These are phyloP conservation scores for Adoxophyes honmai DNA, from an alignment of 1,140 invertebrate genomes.

Conservation along the genomic window DNA sequence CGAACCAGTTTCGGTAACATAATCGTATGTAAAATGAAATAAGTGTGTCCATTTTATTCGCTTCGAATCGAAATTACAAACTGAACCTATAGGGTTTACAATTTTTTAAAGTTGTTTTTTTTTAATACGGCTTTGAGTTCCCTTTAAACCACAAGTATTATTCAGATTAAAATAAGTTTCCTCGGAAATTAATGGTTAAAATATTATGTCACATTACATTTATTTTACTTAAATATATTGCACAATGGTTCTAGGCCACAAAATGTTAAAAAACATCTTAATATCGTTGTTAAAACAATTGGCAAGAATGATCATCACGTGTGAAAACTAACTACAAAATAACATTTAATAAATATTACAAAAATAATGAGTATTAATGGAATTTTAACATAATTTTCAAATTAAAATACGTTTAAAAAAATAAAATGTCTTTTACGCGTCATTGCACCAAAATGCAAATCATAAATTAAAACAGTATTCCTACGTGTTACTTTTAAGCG, in stretches of 20 bases:
- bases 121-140: too few species aligned
- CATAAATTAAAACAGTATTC: not conserved
- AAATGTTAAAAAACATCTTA: slow-evolving; percentile 17
- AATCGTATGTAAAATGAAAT: too few species aligned
- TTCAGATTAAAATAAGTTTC: too few species aligned
- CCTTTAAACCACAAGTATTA: too few species aligned
- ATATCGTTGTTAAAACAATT: slow-evolving; percentile 32
- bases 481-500: not conserved
- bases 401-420: slow-evolving; percentile 8
- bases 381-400: slow-evolving; percentile 19
- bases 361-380: slow-evolving; percentile 31
- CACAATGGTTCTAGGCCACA: not conserved
- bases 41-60: too few species aligned
- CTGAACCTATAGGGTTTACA: too few species aligned
- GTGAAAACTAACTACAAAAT: slow-evolving; percentile 20
- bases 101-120: too few species aligned
- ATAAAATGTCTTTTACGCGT: slow-evolving; percentile 7
- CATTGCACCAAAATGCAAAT: not conserved
- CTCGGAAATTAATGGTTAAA: too few species aligned
- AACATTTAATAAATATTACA: slow-evolving; percentile 2
- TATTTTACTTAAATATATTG: slow-evolving; percentile 9
- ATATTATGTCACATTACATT: not conserved
- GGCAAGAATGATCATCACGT: slow-evolving; percentile 26
- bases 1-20: too few species aligned
- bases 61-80: too few species aligned